A percentile compares a stretch with the other conserved stretches of the same genome.
Evolutionary conservation across 2,888 invertebrate genomes (phyloP).

Genomic region (Nomada flava): DNA sequence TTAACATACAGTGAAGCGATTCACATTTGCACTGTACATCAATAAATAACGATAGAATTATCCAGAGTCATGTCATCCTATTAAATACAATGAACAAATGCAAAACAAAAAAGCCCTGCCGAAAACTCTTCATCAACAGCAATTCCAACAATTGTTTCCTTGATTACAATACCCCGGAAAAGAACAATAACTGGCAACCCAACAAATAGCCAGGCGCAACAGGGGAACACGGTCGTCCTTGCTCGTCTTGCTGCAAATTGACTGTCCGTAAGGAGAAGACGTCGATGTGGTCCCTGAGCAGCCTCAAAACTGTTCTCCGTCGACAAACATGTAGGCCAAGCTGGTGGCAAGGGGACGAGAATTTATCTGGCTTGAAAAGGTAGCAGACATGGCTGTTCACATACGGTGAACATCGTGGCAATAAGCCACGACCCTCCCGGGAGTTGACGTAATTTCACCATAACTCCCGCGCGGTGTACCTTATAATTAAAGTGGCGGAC

Average conservation of each 20-base stretch:
- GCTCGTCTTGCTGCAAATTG: constrained; percentile 26
- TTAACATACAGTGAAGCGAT: too few relatives aligned
- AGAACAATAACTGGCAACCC: neutral
- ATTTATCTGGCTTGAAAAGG: constrained; percentile 20
- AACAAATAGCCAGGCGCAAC: neutral
- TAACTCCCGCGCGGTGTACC: constrained; percentile 61
- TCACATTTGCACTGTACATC: too few relatives aligned
- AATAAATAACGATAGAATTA: too few relatives aligned
- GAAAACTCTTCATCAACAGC: too few relatives aligned
- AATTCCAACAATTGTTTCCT: neutral
- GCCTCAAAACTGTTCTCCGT: constrained; percentile 8
- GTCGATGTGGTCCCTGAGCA: neutral
- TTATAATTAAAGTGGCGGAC: constrained; percentile 73
- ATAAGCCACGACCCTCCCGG: constrained; percentile 54
- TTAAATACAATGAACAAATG: too few relatives aligned
- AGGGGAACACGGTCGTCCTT: neutral
- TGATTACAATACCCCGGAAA: neutral
- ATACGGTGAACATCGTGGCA: constrained; percentile 30
- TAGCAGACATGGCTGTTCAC: neutral
- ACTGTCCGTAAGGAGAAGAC: constrained; percentile 25
- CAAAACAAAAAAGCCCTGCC: too few relatives aligned
- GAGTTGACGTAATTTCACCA: constrained; percentile 61
- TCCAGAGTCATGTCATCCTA: too few relatives aligned
- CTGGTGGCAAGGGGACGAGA: constrained; percentile 3
- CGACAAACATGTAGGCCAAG: constrained; percentile 10